A percentile compares a stretch with the other conserved stretches of the same genome.
These are phyloP conservation scores for Pristionchus mayeri DNA, from an alignment of 2,888 invertebrate species.

Conservation along the genomic window DNA sequence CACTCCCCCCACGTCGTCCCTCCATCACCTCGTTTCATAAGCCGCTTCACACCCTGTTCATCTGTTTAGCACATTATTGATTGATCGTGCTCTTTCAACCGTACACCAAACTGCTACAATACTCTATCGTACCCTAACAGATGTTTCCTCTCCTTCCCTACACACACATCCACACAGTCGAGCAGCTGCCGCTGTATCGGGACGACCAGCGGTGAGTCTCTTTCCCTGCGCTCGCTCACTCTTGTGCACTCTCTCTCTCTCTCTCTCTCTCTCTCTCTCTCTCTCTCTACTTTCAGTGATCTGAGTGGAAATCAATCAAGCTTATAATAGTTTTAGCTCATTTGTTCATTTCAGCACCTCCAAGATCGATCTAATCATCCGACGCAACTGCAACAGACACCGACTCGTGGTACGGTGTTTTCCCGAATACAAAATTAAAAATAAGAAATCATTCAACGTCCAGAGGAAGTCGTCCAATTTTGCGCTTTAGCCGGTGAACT, in stretches of 20 bases:
- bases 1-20: too few relatives aligned
- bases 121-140: neutral
- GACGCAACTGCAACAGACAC: constrained; percentile 7
- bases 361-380: constrained; percentile 31
- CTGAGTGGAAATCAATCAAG: too few relatives aligned
- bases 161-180: constrained; percentile 25
- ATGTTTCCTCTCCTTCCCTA: constrained; percentile 28
- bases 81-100: neutral
- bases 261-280: too few relatives aligned
- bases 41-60: neutral
- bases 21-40: too few relatives aligned
- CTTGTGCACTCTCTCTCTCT: neutral
- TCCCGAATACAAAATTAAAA: too few relatives aligned
- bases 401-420: constrained; percentile 32
- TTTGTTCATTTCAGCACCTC: constrained; percentile 19
- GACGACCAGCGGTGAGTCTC: neutral
- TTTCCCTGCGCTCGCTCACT: too few relatives aligned
- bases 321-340: too few relatives aligned
- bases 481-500: too few relatives aligned
- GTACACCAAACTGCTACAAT: neutral
- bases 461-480: too few relatives aligned
- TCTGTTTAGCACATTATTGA: neutral
- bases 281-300: too few relatives aligned
- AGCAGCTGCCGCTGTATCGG: constrained; percentile 7
- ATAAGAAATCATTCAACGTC: too few relatives aligned